Conservation (phyloP, 2,113 vertebrate genomes). For the Dolichallabes microphthalmus region DNA sequence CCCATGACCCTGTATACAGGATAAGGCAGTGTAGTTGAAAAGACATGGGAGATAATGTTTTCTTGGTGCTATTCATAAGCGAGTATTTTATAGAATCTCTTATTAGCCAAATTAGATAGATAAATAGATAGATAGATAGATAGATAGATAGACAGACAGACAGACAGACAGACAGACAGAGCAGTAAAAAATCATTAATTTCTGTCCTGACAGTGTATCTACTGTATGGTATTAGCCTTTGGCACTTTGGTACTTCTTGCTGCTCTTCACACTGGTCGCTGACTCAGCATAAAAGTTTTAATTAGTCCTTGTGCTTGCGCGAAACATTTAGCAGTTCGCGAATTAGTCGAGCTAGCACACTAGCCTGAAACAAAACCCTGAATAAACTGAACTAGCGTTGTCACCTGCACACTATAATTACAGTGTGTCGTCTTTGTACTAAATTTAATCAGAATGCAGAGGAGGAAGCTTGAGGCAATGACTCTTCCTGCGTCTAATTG, state of each 20-base stretch:
- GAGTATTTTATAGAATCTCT: no score
- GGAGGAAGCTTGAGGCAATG: conserved; percentile 41
- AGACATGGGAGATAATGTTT: no score
- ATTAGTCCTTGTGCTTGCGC: neutral
- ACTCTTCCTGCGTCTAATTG: conserved; percentile 45
- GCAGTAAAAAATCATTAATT: neutral
- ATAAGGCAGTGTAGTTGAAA: no score
- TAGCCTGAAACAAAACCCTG: neutral
- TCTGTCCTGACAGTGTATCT: neutral
- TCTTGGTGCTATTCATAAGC: no score
- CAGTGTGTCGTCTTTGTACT: neutral
- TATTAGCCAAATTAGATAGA: no score
- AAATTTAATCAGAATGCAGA: conserved; percentile 29
- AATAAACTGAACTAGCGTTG: conserved; percentile 9
- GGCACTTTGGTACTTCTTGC: neutral
- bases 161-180: no score
- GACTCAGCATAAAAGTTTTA: conserved; percentile 38
- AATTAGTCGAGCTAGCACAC: conserved; percentile 1
- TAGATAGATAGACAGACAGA: no score
- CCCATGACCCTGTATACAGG: no score
- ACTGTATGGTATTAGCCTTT: conserved; percentile 8
- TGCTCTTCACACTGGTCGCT: neutral
- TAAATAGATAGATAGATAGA: no score
- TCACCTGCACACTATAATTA: conserved; percentile 2
- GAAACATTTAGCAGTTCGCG: neutral